Conservation (phyloP, 2,113 vertebrate species). For the Corythoichthys haematopterus region DNA sequence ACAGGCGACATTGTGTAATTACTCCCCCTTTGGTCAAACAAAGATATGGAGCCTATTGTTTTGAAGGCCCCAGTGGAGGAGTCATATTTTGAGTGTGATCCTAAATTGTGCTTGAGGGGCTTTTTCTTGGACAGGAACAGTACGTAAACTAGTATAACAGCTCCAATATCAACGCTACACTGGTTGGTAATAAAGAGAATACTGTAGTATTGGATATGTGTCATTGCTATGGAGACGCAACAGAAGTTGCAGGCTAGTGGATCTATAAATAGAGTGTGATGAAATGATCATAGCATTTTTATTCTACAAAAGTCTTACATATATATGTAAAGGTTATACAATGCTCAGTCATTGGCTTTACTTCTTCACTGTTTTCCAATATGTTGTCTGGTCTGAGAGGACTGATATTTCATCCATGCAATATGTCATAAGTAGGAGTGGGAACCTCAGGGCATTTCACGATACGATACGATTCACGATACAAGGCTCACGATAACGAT, state of each 20-base stretch:
- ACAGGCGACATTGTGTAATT: neutral
- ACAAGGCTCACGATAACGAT: too few species aligned
- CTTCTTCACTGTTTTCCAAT: too few species aligned
- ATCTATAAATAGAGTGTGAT: too few species aligned
- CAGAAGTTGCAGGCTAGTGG: neutral
- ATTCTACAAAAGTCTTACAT: too few species aligned
- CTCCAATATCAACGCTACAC: neutral
- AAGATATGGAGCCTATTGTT: neutral
- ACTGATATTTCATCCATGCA: too few species aligned
- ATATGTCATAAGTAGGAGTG: too few species aligned
- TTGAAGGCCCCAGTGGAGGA: neutral
- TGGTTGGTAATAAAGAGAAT: neutral
- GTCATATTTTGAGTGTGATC: conserved; percentile 2
- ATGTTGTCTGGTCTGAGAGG: too few species aligned
- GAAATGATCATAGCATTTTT: too few species aligned
- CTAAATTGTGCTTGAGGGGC: neutral
- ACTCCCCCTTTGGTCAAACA: neutral
- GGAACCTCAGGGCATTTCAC: too few species aligned
- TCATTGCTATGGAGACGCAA: neutral
- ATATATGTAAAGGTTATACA: too few species aligned
- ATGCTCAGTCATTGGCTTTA: too few species aligned
- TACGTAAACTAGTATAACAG: neutral
- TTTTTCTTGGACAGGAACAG: neutral
- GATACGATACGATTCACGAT: too few species aligned
- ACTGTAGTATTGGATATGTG: neutral